These are phyloP conservation scores for Phoxinus phoxinus DNA, from an alignment of 2,113 vertebrate species.

Conservation along the genomic window DNA sequence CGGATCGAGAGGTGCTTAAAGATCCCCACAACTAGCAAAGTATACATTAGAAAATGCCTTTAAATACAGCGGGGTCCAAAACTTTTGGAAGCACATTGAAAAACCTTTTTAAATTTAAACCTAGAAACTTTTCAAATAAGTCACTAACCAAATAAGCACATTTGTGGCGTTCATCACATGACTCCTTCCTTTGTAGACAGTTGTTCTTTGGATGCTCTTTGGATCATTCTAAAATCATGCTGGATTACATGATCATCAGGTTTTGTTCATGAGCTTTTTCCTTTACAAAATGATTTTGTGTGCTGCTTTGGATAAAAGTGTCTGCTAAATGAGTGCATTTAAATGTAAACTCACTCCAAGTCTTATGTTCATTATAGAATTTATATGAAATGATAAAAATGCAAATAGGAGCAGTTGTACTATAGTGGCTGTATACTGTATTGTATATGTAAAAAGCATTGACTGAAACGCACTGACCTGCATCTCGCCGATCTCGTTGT, in stretches of 20 bases:
- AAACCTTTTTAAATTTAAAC: no score
- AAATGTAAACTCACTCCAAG: no score
- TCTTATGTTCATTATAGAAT: no score
- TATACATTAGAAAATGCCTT: not conserved
- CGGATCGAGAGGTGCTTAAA: no score
- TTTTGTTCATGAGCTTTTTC: not conserved
- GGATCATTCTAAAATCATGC: not conserved
- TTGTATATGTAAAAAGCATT: no score
- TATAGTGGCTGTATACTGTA: not conserved
- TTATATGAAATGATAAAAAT: not conserved
- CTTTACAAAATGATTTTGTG: not conserved
- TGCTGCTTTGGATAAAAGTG: no score
- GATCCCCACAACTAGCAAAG: no score
- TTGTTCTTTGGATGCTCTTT: not conserved
- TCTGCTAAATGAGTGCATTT: no score
- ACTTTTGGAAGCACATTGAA: no score
- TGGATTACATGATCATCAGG: not conserved
- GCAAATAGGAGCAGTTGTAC: not conserved
- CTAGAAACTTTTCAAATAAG: no score
- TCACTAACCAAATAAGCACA: no score
- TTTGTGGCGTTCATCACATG: not conserved
- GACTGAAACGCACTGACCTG: constrained; percentile 66
- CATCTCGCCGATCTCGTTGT: constrained; percentile 75
- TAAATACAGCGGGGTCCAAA: not conserved
- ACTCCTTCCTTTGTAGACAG: not conserved